Evolutionary conservation across 2,113 vertebrate genomes (phyloP), one percentile per base, ranked within the genome.

Genomic region (Paratilapia polleni): DNA sequence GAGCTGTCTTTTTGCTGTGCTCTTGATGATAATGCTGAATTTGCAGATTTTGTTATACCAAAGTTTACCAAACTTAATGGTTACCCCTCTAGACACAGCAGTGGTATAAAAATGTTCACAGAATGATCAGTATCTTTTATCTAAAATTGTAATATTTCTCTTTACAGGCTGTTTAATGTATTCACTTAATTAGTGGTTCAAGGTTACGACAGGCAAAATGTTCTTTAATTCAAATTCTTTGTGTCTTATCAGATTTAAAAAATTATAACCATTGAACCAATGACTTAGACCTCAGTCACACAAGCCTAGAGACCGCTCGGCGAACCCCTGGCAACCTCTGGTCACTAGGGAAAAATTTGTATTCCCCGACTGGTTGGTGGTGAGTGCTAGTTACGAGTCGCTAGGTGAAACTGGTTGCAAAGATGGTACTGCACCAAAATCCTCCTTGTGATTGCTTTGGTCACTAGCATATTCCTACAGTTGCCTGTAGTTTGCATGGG

Each of bases 201-300:
- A 79, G 54, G 9, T 47, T 3, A 14, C 2, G 2, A 12, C 24
- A 24, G 26, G 43, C 14, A 10, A 79, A 73, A 56, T 56, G 24
- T 75, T 78, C 31, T 77, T 79, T 26, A 80, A 68, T 78, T 80
- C 13, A 86, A 68, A 78, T 81, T 28, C 58, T 84, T 78, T 36
- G 36, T 36, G 36, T 36, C 36, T 36, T 56, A 34, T 20, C 58
- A 87, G 73, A 31, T 31, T 31, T 31, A 31, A 31, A 31, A 3
- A 31, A 31, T 31, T 31, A 31, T 31, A 31, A 2, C 28, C 2
- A 31, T 4, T 31, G 28, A 31, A 31, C 28, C 28, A 31, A 4
- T 31, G 28, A 31, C 28, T 31, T 31, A 31, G 28, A 31, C 28
- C 28, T 31, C 28, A 31, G 28, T 31, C 3, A 31, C 28, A 31